Base-by-base conservation (phyloP, 2,888 invertebrate genomes). In the Sarcophaga subvicina region DNA sequence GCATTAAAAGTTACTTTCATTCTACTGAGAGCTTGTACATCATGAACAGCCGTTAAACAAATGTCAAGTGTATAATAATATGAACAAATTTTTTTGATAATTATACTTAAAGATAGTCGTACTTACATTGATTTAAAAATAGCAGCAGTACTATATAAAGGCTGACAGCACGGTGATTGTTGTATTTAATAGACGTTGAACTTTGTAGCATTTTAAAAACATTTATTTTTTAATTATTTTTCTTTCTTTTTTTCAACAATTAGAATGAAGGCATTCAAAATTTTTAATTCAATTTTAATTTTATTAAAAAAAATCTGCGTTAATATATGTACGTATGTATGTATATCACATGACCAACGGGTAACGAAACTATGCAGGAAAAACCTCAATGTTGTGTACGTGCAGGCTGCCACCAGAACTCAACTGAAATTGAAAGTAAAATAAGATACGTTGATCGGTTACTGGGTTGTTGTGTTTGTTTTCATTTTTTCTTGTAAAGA, bases 141-240 rank as follows among this genome's bases (percentile, higher is more conserved):
- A 87, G 60, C 78, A 85, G 64, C 49, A 87, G 77, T 83, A 88
- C 85, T 85, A 89, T 84, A 49, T 17, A 66, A 69, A 89, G 87
- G 88, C 92, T 90, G 89, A 88, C 79, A 87, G 72, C 75, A 80
- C 27, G 49, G 69, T 20, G 54, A 25, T 37, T 78, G 83, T 49
- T 49, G 76, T 66, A 22, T 59, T 73, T 71, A 75, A 54, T 63
- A 62, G 63, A 47, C 63, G 81, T 67, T 83, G 80, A 80, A 75
- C 70, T 83, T 79, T 83, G 86, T 73, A 62, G 66, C 86, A 84
- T 84, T 64, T 75, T 87, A 54, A 47, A 75, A 81, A 75, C 83
- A 86, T 86, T 86, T 80, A 80, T 80, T 49, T 63, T 54, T 54
- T 54, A 37, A 37, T 37, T 37, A 37, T 8, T 8, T 37, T 37